A percentile compares a stretch with the other conserved stretches of the same genome.
Evolutionary conservation across 2,797 vertebrate genomes (phyloP).

Genomic region (Hyperoplus lanceolatus): DNA sequence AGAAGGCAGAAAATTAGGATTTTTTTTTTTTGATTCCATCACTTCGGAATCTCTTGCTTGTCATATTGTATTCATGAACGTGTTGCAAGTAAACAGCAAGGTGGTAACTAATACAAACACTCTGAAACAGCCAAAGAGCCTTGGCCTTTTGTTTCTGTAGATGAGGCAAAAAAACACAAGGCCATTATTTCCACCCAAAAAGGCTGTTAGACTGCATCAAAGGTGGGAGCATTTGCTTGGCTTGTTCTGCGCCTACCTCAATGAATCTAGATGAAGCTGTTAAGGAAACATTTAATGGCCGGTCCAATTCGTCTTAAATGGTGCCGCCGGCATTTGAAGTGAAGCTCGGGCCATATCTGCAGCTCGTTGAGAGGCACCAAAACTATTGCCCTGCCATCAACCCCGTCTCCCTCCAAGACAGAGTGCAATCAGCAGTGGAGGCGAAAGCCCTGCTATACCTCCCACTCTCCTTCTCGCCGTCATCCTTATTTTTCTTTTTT

Average conservation of each 20-base stretch:
- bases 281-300: constrained; percentile 62
- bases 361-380: constrained; percentile 37
- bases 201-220: constrained; percentile 49
- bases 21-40: constrained; percentile 29
- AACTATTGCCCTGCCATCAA: constrained; percentile 48
- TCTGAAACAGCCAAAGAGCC: constrained; percentile 37
- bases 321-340: constrained; percentile 47
- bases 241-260: constrained; percentile 35
- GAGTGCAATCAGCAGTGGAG: constrained; percentile 61
- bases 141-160: constrained; percentile 56
- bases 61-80: constrained; percentile 39
- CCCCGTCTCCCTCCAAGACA: constrained; percentile 38
- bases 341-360: constrained; percentile 36
- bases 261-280: constrained; percentile 57
- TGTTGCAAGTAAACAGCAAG: constrained; percentile 56
- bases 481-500: constrained; percentile 55
- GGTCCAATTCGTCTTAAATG: constrained; percentile 46
- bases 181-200: constrained; percentile 25
- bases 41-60: constrained; percentile 10
- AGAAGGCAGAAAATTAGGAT: constrained; percentile 16
- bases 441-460: constrained; percentile 49
- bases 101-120: constrained; percentile 43
- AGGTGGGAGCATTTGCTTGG: constrained; percentile 38
- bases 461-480: constrained; percentile 42
- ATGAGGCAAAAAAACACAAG: constrained; percentile 42